Evolutionary conservation across 1,140 invertebrate genomes (phyloP).

Genomic region (Xylocopa sonorina): DNA sequence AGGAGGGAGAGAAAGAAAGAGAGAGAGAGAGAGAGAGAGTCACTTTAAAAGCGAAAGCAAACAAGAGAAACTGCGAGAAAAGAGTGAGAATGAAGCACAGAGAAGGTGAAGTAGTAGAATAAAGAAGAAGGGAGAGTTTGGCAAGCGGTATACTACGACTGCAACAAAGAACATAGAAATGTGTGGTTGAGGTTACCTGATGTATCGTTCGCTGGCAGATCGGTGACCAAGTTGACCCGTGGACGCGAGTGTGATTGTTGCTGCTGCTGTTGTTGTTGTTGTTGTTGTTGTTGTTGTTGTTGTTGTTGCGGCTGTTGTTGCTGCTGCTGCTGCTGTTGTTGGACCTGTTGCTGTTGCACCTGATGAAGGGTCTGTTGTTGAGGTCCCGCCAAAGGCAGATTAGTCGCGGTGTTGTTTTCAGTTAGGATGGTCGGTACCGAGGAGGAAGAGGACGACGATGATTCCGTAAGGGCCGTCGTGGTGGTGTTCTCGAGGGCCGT

Average conservation of each 20-base stretch:
- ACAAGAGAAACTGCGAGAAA: slow-evolving; percentile 35
- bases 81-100: slow-evolving; percentile 37
- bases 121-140: slow-evolving; percentile 51
- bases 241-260: slow-evolving; percentile 49
- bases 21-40: no score
- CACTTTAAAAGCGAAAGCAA: slow-evolving; percentile 34
- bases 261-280: slow-evolving; percentile 44
- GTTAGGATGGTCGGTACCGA: slow-evolving; percentile 56
- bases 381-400: slow-evolving; percentile 46
- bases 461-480: slow-evolving; percentile 64
- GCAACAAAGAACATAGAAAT: slow-evolving; percentile 67
- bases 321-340: slow-evolving; percentile 35
- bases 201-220: slow-evolving; percentile 57
- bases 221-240: slow-evolving; percentile 51
- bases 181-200: slow-evolving; percentile 64
- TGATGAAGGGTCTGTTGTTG: slow-evolving; percentile 62
- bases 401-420: slow-evolving; percentile 51
- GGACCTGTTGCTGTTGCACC: slow-evolving; percentile 48
- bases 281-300: no score
- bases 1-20: no score
- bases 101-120: slow-evolving; percentile 6
- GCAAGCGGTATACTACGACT: slow-evolving; percentile 66
- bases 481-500: slow-evolving; percentile 65
- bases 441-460: slow-evolving; percentile 61
- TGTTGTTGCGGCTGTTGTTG: no score